Percentiles rank a stretch among this genome's conserved stretches.
Evolutionary conservation across 1,140 invertebrate genomes (phyloP).

Genomic region (Oscheius sp.): DNA sequence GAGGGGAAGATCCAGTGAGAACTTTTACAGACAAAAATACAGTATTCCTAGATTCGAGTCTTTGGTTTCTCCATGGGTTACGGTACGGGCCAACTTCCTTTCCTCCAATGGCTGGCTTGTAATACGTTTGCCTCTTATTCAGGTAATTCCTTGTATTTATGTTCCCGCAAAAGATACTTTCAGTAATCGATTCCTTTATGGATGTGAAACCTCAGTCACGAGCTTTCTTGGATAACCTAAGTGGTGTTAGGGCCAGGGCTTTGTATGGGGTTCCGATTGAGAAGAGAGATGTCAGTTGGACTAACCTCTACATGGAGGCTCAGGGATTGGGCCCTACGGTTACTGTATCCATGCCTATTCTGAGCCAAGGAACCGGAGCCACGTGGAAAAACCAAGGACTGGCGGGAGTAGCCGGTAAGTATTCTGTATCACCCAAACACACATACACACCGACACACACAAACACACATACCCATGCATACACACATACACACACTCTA

Average conservation of each 20-base stretch:
- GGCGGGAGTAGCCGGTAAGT: slow-evolving; percentile 47
- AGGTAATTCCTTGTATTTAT: slow-evolving; percentile 9
- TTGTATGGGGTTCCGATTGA: slow-evolving; percentile 21
- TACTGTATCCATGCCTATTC: slow-evolving; percentile 52
- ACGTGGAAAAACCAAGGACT: slow-evolving; percentile 29
- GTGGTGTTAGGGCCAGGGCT: slow-evolving; percentile 28
- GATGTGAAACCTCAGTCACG: slow-evolving; percentile 54
- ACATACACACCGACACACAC: no score
- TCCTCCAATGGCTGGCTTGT: slow-evolving; percentile 50
- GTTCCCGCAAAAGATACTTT: not conserved
- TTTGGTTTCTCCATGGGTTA: slow-evolving; percentile 59
- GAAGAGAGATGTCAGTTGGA: slow-evolving; percentile 32
- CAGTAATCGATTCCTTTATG: slow-evolving; percentile 51
- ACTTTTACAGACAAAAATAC: not conserved
- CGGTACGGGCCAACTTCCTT: slow-evolving; percentile 49
- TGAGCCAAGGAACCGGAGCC: slow-evolving; percentile 31
- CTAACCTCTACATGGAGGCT: slow-evolving; percentile 56
- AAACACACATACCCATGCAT: not conserved
- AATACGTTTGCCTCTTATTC: slow-evolving; percentile 42
- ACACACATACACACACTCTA: no score
- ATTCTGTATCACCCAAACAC: no score
- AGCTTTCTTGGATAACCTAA: slow-evolving; percentile 42
- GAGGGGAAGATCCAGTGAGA: slow-evolving; percentile 42
- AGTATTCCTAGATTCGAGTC: slow-evolving; percentile 44
- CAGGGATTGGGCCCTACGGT: slow-evolving; percentile 50